Evolutionary conservation across 2,113 vertebrate species (phyloP).

Genomic region (Nanorana parkeri): DNA sequence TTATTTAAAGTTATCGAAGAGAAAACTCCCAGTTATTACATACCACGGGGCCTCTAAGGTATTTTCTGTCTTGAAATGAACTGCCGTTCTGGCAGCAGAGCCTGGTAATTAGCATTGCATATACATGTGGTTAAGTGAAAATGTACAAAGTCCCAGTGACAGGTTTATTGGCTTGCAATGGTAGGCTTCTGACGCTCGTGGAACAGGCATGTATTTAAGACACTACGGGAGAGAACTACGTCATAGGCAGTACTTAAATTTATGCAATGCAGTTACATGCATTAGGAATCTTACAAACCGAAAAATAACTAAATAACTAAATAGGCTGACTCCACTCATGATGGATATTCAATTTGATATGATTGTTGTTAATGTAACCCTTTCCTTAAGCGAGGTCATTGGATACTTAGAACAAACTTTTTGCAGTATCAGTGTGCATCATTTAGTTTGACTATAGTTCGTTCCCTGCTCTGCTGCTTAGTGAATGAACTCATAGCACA

Average conservation of each 20-base stretch:
- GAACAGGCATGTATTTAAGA: neutral
- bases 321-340: too few species aligned
- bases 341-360: too few species aligned
- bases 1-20: slow-evolving; percentile 39
- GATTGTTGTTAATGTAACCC: too few species aligned
- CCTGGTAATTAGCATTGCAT: slow-evolving; percentile 37
- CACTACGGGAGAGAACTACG: neutral
- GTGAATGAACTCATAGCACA: too few species aligned
- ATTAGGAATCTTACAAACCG: too few species aligned
- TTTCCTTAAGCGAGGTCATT: too few species aligned
- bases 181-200: neutral
- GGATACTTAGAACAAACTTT: too few species aligned
- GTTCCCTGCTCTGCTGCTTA: too few species aligned
- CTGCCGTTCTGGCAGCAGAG: slow-evolving; percentile 1
- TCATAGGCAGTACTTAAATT: neutral
- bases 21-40: slow-evolving; percentile 29
- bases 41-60: slow-evolving; percentile 19
- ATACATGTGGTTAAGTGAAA: slow-evolving; percentile 15
- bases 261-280: neutral
- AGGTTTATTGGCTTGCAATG: slow-evolving; percentile 29
- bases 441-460: too few species aligned
- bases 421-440: too few species aligned
- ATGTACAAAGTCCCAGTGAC: neutral
- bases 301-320: too few species aligned
- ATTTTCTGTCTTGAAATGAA: slow-evolving; percentile 30